Conservation (phyloP, 2,797 vertebrate species). For the Craterocephalus amniculus region DNA sequence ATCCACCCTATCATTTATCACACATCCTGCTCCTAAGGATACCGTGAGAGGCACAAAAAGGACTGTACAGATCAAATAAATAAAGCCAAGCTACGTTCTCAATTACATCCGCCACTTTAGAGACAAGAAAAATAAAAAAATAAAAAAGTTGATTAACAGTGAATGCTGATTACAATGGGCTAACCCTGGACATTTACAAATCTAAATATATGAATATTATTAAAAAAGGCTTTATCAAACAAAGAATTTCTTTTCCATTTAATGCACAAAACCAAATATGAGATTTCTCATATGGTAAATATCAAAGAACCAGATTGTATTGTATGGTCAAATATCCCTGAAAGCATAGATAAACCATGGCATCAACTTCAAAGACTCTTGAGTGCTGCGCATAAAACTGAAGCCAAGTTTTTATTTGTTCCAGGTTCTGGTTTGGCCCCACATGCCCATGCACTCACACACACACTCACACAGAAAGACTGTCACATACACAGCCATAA, state of each 20-base stretch:
- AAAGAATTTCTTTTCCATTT: not conserved
- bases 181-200: not conserved
- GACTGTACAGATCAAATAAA: no score
- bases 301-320: constrained; percentile 18
- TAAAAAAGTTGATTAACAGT: no score
- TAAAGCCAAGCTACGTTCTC: no score
- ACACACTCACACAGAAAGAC: not conserved
- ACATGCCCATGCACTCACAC: constrained; percentile 24
- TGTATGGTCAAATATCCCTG: constrained; percentile 25
- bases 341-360: constrained; percentile 20
- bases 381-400: constrained; percentile 34
- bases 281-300: constrained; percentile 9
- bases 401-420: constrained; percentile 57
- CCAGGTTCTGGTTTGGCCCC: constrained; percentile 31
- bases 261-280: not conserved
- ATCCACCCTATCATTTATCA: no score
- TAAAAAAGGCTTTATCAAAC: constrained; percentile 1
- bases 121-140: no score
- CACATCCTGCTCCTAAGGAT: no score
- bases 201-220: not conserved
- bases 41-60: no score
- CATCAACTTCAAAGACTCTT: constrained; percentile 32
- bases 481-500: constrained; percentile 8
- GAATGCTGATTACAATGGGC: not conserved
- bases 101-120: no score